Conservation (phyloP, 2,797 vertebrate species). For the Lepus townsendii region DNA sequence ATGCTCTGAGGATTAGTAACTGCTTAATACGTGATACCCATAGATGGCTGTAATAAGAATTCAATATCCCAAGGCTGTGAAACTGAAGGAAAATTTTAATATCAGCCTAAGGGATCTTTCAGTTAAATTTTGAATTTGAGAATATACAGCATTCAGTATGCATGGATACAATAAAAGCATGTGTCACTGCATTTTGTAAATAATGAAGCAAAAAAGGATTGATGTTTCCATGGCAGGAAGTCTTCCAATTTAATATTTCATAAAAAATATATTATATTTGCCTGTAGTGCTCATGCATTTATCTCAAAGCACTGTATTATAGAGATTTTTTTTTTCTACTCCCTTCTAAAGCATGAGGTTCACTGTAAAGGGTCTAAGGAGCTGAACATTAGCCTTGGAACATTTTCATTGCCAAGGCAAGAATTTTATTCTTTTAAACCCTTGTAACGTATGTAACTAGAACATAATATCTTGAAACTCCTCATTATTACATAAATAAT, state of each 20-base stretch:
- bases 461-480: constrained; percentile 66
- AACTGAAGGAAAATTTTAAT: constrained; percentile 74
- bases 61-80: constrained; percentile 68
- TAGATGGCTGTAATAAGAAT: constrained; percentile 57
- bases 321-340: neutral
- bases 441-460: constrained; percentile 18
- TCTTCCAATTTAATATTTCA: constrained; percentile 63
- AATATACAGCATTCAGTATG: constrained; percentile 72
- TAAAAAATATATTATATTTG: constrained; percentile 62
- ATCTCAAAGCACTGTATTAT: constrained; percentile 50
- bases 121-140: constrained; percentile 72
- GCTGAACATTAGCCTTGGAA: constrained; percentile 58
- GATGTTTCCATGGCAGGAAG: constrained; percentile 22
- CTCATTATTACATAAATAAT: constrained; percentile 71
- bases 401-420: constrained; percentile 54
- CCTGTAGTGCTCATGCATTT: neutral
- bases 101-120: constrained; percentile 68
- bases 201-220: constrained; percentile 46
- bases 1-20: constrained; percentile 54
- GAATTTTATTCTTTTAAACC: constrained; percentile 50
- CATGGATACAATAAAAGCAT: constrained; percentile 63
- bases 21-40: constrained; percentile 60
- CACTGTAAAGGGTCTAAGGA: constrained; percentile 55
- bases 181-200: constrained; percentile 55
- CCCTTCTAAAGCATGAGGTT: constrained; percentile 22